Percentiles rank a stretch among this genome's conserved stretches.
phyloP scores from a whole-genome alignment of 2,113 vertebrate species.

The Collichthys lucidus region DNA sequence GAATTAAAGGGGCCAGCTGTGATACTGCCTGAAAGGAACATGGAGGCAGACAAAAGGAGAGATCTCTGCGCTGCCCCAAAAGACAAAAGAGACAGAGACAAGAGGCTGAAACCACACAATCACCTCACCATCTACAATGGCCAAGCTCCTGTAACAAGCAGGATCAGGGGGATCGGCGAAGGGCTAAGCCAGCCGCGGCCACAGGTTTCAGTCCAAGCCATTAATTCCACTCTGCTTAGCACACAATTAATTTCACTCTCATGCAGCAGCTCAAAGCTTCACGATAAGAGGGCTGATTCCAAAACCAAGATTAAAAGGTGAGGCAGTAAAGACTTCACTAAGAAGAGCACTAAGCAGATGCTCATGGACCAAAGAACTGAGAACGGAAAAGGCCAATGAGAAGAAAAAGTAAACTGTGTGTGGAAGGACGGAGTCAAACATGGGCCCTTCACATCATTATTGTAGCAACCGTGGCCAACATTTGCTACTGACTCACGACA shows the following conservation, averaged over 20 bases:
- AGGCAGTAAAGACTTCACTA: constrained; percentile 60
- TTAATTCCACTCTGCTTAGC: constrained; percentile 85
- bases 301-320: constrained; percentile 78
- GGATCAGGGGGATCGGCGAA: constrained; percentile 82
- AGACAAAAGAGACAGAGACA: constrained; percentile 88
- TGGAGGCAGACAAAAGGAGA: constrained; percentile 82
- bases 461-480: constrained; percentile 22
- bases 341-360: constrained; percentile 75
- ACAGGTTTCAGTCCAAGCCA: constrained; percentile 80
- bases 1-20: constrained; percentile 95
- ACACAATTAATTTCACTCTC: constrained; percentile 83
- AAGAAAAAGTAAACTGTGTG: constrained; percentile 50
- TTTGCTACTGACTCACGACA: constrained; percentile 11
- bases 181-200: constrained; percentile 78
- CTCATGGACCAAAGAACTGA: constrained; percentile 55
- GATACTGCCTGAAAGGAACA: constrained; percentile 92
- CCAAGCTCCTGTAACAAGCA: constrained; percentile 82
- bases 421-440: constrained; percentile 42
- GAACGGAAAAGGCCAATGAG: constrained; percentile 55
- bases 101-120: constrained; percentile 82
- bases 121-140: constrained; percentile 83
- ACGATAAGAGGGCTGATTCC: constrained; percentile 65
- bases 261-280: constrained; percentile 69
- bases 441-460: constrained; percentile 12
- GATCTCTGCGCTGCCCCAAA: constrained; percentile 84